Base-by-base conservation (phyloP, 2,888 invertebrate species). In the Villa cingulata region DNA sequence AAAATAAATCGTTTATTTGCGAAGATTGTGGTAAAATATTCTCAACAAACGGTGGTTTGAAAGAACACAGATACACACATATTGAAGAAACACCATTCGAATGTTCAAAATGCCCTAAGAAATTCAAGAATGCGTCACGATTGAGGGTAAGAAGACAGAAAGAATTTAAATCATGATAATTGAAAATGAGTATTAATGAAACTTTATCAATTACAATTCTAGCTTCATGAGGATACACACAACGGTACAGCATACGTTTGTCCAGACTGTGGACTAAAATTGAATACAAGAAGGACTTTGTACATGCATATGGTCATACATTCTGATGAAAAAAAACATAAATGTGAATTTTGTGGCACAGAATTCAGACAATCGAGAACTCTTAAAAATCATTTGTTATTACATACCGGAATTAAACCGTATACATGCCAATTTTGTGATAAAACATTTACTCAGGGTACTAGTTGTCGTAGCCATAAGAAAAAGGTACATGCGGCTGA, bases 61-160 rank as follows among this genome's bases (percentile, higher is more conserved):
- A 68, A 37, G 72, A 72, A 51, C 73, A 74, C 57, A 65, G 70
- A 49, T 60, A 72, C 6, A 70, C 70, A 2, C 73, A 74, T 51
- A 70, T 69, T 16, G 69, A 70, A 3, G 70, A 68, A 6, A 63
- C 66, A 4, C 72, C 72, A 0, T 72, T 66, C 53, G 62, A 63
- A 38, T 73, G 73, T 55, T 57, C 62, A 2, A 63, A 67, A 20
- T 69, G 68, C 40, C 58, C 60, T 2, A 64, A 65, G n/a, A 55
- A 56, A 14, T 68, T 68, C 45, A 68, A 70, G 54, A 68, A 63
- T 46, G 58, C 61, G 27, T 55, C 64, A 1, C 55, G 65, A 2
- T 55, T 68, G 19, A 64, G 59, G 47, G 57, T 61, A 41, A 37
- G 59, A 9, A 29, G 12, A 29, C 12, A 29, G 12, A 6, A 12